These are phyloP conservation scores for Pipistrellus pipistrellus DNA, from an alignment of 2,797 vertebrate species.

Conservation along the genomic window DNA sequence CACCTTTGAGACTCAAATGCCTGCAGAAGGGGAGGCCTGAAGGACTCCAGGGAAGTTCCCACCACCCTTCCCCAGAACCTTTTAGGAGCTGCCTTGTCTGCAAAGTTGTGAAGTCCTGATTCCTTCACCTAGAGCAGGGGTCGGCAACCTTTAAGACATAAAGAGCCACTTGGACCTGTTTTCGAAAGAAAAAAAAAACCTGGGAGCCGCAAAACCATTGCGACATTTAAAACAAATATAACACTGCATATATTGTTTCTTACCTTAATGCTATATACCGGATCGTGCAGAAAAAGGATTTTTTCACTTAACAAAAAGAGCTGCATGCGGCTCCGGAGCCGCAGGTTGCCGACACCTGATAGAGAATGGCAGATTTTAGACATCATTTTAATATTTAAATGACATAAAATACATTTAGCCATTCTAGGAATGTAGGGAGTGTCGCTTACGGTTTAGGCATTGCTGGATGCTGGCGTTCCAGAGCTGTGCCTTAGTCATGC, in stretches of 20 bases:
- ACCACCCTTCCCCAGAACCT: not conserved
- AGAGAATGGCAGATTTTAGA: not conserved
- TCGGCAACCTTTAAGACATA: no score
- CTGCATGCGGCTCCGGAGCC: no score
- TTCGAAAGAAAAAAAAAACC: no score
- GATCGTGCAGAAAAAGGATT: no score
- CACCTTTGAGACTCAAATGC: not conserved
- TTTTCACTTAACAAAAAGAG: no score
- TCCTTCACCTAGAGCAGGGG: constrained; percentile 25
- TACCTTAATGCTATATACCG: no score
- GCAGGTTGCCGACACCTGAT: no score
- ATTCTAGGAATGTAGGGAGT: not conserved
- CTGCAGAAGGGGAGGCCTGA: not conserved
- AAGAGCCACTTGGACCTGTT: no score
- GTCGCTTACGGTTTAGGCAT: accelerated
- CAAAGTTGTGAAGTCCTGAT: constrained; percentile 39
- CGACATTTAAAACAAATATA: no score
- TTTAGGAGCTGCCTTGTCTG: not conserved
- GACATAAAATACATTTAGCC: not conserved
- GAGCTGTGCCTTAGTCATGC: not conserved
- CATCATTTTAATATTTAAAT: constrained; percentile 25
- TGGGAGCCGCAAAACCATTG: no score
- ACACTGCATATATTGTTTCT: no score
- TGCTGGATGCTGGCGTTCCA: not conserved
- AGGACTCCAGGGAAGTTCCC: not conserved